These are phyloP conservation scores for Xanthia togata DNA, from an alignment of 2,888 invertebrate genomes.

Conservation along the genomic window DNA sequence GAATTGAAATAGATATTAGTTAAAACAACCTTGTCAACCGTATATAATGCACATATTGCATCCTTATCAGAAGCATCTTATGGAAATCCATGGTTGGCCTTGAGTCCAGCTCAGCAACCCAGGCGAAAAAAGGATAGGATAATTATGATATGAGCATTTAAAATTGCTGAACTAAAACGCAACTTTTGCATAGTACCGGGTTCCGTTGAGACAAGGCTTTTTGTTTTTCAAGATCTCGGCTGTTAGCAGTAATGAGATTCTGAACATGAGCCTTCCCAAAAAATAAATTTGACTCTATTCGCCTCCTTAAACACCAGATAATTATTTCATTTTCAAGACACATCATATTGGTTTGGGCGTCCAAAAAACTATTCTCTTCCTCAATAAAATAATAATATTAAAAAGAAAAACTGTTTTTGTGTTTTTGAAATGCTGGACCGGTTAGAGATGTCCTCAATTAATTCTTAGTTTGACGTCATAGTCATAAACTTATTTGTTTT, in stretches of 20 bases:
- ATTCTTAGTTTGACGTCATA: slow-evolving; percentile 42
- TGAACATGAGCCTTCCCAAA: not conserved
- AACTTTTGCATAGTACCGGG: not conserved
- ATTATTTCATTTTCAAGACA: not conserved
- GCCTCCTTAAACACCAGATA: not conserved
- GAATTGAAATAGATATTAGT: not conserved
- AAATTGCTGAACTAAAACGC: not conserved
- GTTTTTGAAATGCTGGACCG: not conserved
- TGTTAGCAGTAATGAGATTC: not conserved
- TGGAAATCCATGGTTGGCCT: no score
- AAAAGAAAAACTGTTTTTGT: no score
- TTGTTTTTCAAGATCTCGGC: not conserved
- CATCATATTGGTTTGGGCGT: not conserved
- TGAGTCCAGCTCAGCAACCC: not conserved
- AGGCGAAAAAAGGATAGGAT: not conserved
- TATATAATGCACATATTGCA: no score
- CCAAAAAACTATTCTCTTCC: no score
- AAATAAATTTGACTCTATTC: no score
- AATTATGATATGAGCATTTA: no score
- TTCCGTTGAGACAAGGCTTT: not conserved
- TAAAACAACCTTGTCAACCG: no score
- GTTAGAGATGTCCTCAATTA: slow-evolving; percentile 12
- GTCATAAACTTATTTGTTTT: slow-evolving; percentile 23
- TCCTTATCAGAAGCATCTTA: no score
- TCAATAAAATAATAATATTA: no score